Base-by-base conservation (phyloP, 2,888 invertebrate genomes). In the Scaptomyza parva region DNA sequence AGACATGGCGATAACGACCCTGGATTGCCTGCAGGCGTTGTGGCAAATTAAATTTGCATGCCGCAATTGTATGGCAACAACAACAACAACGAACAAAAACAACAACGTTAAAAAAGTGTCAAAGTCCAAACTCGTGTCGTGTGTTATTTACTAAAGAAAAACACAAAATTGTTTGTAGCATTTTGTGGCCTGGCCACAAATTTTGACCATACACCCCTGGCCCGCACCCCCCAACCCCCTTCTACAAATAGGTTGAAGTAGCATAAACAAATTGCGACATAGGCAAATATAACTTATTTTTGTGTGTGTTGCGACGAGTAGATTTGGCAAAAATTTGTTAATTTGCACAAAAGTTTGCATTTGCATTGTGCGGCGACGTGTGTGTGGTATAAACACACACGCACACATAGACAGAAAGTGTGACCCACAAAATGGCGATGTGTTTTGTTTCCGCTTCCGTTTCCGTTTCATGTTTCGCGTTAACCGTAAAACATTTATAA, bases 321-420 rank as follows among this genome's bases (percentile, higher is more conserved):
- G 59, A 64, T 78, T 37, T 78, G 65, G 67, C 14, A 65, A 82
- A 82, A 88, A 87, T 83, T 83, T 87, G 83, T 86, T 87, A 85
- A 87, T 86, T 87, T 85, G 82, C 70, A 61, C 68, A 87, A 83
- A 83, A 83, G 86, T 76, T 88, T 81, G 85, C 73, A 83, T 80
- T 86, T 76, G 85, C 51, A 61, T 62, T 44, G 58, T 45, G 45
- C 45, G 18, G 65, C 83, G 67, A 85, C 88, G 82, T 82, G 82
- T 82, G 82, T 65, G 78, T 58, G 69, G 86, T 88, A 83, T 85
- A 78, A 77, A 58, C 63, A 70, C 35, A 18, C 2, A 7, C 14
- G 14, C 35, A 35, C 35, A 35, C 35, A 35, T n/a, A n/a, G n/a
- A n/a, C n/a, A n/a, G n/a, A n/a, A n/a, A 22, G 30, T 50, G 24